A percentile compares a stretch with the other conserved stretches of the same genome.
phyloP scores from a whole-genome alignment of 1,140 invertebrate species.

The Tribolium castaneum region DNA sequence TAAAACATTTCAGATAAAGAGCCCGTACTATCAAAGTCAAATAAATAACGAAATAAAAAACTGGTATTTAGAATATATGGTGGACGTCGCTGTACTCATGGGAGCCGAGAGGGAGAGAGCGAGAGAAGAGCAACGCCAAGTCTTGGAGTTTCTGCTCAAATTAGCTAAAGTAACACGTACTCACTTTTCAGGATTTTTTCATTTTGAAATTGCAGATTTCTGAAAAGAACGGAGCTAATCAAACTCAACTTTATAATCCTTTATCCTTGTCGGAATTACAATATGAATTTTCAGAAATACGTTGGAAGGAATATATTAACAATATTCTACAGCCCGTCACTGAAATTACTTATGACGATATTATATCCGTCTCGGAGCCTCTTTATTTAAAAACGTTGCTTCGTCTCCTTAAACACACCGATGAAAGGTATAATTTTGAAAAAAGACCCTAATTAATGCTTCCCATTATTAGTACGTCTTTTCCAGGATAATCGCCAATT shows the following conservation, averaged over 20 bases:
- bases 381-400: slow-evolving; percentile 54
- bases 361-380: slow-evolving; percentile 73
- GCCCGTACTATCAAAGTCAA: slow-evolving; percentile 8
- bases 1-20: slow-evolving; percentile 32
- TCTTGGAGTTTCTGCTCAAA: slow-evolving; percentile 88
- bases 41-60: slow-evolving; percentile 46
- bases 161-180: slow-evolving; percentile 82
- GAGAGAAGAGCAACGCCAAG: slow-evolving; percentile 79
- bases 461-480: background rate
- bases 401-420: slow-evolving; percentile 42
- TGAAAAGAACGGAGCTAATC: slow-evolving; percentile 44
- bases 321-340: slow-evolving; percentile 72
- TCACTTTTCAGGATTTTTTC: background rate
- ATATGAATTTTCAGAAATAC: slow-evolving; percentile 71
- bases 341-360: slow-evolving; percentile 75
- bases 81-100: slow-evolving; percentile 85
- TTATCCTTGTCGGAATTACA: slow-evolving; percentile 82
- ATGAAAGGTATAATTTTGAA: slow-evolving; percentile 49
- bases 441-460: background rate
- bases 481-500: slow-evolving; percentile 57
- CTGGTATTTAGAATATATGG: slow-evolving; percentile 81
- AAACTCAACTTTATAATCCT: slow-evolving; percentile 84
- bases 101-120: slow-evolving; percentile 79
- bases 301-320: slow-evolving; percentile 85
- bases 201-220: slow-evolving; percentile 41